phyloP scores from a whole-genome alignment of 1,140 invertebrate genomes.

The Antheraea mylitta region DNA sequence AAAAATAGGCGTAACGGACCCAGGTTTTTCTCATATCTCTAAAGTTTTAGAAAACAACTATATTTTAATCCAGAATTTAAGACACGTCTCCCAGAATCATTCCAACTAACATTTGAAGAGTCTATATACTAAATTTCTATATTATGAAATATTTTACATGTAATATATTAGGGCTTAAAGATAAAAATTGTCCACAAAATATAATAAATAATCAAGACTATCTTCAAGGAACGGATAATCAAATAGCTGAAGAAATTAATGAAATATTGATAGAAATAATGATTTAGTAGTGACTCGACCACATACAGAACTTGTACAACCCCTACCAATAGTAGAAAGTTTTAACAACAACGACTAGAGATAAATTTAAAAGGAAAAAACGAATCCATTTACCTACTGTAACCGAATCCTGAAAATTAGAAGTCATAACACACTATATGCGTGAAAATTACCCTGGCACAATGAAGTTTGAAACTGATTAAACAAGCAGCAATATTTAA shows the following conservation, averaged over 20 bases:
- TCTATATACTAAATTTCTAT: slow-evolving; percentile 21
- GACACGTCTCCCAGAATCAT: slow-evolving; percentile 16
- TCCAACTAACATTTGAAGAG: slow-evolving; percentile 16
- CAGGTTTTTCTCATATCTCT: too few relatives aligned
- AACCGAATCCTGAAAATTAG: too few relatives aligned
- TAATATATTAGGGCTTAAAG: slow-evolving; percentile 21
- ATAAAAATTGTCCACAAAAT: too few relatives aligned
- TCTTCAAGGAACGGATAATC: not conserved
- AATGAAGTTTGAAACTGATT: slow-evolving; percentile 21
- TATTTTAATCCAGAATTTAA: slow-evolving; percentile 18
- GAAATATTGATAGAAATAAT: slow-evolving; percentile 1
- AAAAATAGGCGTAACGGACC: too few relatives aligned
- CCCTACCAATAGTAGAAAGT: too few relatives aligned
- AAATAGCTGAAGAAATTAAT: slow-evolving; percentile 13
- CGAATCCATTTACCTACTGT: too few relatives aligned
- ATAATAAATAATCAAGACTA: not conserved
- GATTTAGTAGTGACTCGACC: not conserved
- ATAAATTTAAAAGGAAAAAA: too few relatives aligned
- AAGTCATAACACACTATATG: too few relatives aligned
- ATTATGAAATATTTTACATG: slow-evolving; percentile 22
- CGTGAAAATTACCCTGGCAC: too few relatives aligned
- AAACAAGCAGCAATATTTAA: slow-evolving; percentile 23
- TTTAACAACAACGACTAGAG: too few relatives aligned
- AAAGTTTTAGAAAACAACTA: slow-evolving; percentile 18
- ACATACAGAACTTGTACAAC: too few relatives aligned